Evolutionary conservation across 2,113 vertebrate genomes (phyloP), one percentile per base, ranked within the genome.

Genomic region (Channa maculata): DNA sequence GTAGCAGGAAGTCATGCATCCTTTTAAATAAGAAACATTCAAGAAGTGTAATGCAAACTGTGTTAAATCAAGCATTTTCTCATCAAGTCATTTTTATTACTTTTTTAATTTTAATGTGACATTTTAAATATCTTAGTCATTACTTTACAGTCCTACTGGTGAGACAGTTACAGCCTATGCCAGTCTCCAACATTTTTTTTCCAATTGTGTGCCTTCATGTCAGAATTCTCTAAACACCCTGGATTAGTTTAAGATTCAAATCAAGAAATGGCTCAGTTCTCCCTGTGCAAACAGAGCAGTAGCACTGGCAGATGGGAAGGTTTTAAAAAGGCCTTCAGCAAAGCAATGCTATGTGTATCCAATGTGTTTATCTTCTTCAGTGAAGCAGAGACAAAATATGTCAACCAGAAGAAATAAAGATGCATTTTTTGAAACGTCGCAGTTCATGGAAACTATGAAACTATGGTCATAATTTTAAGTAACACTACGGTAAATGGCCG

Each of bases 391-490:
- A 71, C 3, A 3, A 48, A 76, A 54, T 54, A 55, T 67, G 39
- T 66, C 45, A 57, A 33, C 49, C 44, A 81, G n/a, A 70, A 64
- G 46, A 66, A 70, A 71, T 76, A 54, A 62, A 61, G 82, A 71
- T 55, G 65, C 67, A 48, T n/a, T 55, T 54, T 46, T 51, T 2
- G 0, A 73, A 65, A 78, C 41, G 24, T 69, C 60, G 65, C 39
- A 33, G 68, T 77, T 77, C 51, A 72, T 77, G 71, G 52, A 64
- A 84, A 77, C 73, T 69, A 53, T 41, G 52, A 64, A 84, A 77
- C 73, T 69, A 53, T 41, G 58, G 71, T 62, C 53, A 36, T 50
- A 33, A 51, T 61, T 83, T 69, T 37, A 50, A 38, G 61, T 65
- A 70, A 37, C 41, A 34, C 51, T 53, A 38, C 10, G 38, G 54